Conservation (phyloP, 2,113 vertebrate species). For the Panthera uncia region DNA sequence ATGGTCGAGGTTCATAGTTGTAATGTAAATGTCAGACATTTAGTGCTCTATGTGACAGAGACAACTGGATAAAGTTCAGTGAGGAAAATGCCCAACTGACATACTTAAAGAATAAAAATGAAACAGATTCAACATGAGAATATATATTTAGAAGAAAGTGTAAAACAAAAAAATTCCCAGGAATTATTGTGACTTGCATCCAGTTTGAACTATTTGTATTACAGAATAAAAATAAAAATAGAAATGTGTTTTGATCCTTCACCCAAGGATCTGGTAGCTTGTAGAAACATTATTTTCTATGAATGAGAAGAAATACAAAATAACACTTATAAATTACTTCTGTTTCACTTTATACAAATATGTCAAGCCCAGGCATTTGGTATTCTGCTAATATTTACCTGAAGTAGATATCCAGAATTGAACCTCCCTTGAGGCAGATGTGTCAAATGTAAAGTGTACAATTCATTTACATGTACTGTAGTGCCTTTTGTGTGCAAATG, state of each 20-base stretch:
- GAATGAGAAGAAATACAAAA: not conserved
- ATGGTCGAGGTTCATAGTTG: not conserved
- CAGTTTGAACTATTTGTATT: not conserved
- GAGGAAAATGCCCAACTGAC: not conserved
- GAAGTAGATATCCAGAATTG: not conserved
- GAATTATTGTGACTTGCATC: not conserved
- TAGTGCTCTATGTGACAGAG: not conserved
- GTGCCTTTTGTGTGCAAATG: not conserved
- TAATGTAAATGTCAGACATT: not conserved
- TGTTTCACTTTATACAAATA: not conserved
- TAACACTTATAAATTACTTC: not conserved
- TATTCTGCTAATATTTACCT: not conserved
- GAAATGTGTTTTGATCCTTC: not conserved
- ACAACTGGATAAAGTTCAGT: not conserved
- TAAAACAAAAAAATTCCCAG: not conserved
- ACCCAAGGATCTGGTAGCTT: not conserved
- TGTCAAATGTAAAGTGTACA: not conserved
- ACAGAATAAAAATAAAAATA: not conserved
- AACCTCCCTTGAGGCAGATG: not conserved
- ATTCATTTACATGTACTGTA: not conserved
- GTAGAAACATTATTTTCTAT: constrained; percentile 6
- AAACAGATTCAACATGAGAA: not conserved
- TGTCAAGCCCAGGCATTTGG: not conserved
- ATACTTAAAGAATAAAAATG: not conserved
- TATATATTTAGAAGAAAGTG: not conserved